These are phyloP conservation scores for Trichonephila clavata DNA, from an alignment of 1,140 invertebrate species.

Conservation along the genomic window DNA sequence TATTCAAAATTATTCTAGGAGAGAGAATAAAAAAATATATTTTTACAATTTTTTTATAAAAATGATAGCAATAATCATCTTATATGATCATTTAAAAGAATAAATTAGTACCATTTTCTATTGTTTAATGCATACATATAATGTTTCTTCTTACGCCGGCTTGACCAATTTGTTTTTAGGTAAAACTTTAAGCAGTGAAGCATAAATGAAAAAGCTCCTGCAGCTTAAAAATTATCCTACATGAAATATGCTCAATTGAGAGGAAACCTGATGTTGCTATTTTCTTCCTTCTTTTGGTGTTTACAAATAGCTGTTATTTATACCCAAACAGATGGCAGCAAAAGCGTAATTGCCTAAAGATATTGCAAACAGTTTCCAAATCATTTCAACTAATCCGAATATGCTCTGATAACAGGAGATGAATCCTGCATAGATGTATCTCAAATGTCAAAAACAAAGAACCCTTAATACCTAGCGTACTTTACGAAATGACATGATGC, in stretches of 20 bases:
- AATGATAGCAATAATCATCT: too few species aligned
- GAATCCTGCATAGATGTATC: conserved; percentile 38
- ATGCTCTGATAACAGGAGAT: conserved; percentile 51
- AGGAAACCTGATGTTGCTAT: conserved; percentile 39
- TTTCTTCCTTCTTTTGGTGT: not conserved
- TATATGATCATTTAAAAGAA: too few species aligned
- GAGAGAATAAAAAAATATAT: too few species aligned
- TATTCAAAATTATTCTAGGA: too few species aligned
- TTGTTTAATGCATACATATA: not conserved
- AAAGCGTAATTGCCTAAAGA: conserved; percentile 50
- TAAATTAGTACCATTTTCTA: too few species aligned
- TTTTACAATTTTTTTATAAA: too few species aligned
- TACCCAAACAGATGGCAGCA: conserved; percentile 59
- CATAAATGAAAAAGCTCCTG: conserved; percentile 20
- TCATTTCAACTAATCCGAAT: conserved; percentile 67
- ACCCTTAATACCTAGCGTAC: conserved; percentile 41
- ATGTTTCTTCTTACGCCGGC: not conserved
- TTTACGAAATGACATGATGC: conserved; percentile 44
- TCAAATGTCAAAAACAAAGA: conserved; percentile 50
- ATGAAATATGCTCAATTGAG: conserved; percentile 44
- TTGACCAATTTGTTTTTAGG: not conserved
- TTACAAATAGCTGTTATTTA: conserved; percentile 55
- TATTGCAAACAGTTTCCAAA: conserved; percentile 58
- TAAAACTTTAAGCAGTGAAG: not conserved
- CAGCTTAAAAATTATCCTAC: conserved; percentile 45